A percentile compares a stretch with the other conserved stretches of the same genome.
phyloP scores from a whole-genome alignment of 2,888 invertebrate genomes.

The Sympetrum striolatum region DNA sequence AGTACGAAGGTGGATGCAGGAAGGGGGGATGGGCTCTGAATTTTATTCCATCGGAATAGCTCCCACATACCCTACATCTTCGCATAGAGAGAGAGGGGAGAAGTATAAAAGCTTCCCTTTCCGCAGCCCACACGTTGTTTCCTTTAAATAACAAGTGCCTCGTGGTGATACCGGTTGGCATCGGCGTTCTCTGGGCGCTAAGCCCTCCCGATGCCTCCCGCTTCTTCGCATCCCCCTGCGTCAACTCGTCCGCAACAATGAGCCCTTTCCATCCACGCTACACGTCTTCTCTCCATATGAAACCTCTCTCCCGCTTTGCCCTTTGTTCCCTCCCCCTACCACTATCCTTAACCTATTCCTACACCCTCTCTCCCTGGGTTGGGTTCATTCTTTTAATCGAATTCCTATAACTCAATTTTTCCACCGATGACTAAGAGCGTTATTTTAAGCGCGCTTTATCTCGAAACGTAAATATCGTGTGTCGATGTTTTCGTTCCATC shows the following conservation, averaged over 20 bases:
- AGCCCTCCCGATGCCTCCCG: not conserved
- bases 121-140: not conserved
- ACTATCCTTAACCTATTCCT: not conserved
- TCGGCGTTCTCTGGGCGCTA: not conserved
- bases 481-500: no score
- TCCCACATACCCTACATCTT: not conserved
- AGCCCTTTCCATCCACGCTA: conserved; percentile 15
- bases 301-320: not conserved
- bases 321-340: no score
- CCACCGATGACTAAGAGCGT: not conserved
- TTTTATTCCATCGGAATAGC: not conserved
- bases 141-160: not conserved
- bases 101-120: not conserved
- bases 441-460: no score
- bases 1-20: not conserved
- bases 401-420: not conserved
- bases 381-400: not conserved
- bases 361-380: not conserved
- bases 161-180: not conserved
- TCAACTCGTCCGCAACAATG: conserved; percentile 35
- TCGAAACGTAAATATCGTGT: no score
- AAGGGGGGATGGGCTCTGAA: not conserved
- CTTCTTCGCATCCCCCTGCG: not conserved
- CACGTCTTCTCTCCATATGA: not conserved
- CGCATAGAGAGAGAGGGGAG: not conserved